These are phyloP conservation scores for Microchirus variegatus DNA, from an alignment of 2,797 vertebrate species.

Conservation along the genomic window DNA sequence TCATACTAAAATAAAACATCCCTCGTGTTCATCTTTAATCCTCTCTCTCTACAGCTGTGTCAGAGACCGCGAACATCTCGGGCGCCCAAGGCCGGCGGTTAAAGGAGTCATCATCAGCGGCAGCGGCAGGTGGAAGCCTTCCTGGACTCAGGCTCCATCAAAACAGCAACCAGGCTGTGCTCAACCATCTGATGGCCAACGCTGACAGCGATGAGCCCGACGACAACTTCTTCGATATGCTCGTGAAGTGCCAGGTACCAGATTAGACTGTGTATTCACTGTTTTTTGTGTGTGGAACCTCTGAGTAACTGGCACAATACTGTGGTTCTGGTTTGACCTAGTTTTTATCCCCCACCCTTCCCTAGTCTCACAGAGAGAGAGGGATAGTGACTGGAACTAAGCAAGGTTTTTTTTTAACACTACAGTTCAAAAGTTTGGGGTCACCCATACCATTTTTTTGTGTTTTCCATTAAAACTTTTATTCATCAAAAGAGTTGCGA, in stretches of 20 bases:
- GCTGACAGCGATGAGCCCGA: slow-evolving; percentile 83
- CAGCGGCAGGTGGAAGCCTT: slow-evolving; percentile 75
- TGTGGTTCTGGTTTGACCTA: too few species aligned
- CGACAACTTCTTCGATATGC: slow-evolving; percentile 94
- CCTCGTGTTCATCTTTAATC: not conserved
- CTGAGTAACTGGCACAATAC: too few species aligned
- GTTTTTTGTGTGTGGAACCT: not conserved
- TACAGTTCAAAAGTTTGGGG: too few species aligned
- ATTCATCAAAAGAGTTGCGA: too few species aligned
- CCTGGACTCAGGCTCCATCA: slow-evolving; percentile 87
- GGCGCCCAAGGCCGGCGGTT: slow-evolving; percentile 85
- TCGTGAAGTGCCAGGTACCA: slow-evolving; percentile 93
- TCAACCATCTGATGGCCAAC: slow-evolving; percentile 85
- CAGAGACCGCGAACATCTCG: slow-evolving; percentile 81
- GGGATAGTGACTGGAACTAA: too few species aligned
- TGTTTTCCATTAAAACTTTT: too few species aligned
- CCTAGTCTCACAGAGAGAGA: too few species aligned
- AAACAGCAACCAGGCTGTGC: slow-evolving; percentile 74
- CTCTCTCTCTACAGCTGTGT: slow-evolving; percentile 74
- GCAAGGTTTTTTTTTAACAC: too few species aligned
- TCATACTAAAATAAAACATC: not conserved
- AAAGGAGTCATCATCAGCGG: slow-evolving; percentile 85
- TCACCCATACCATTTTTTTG: too few species aligned
- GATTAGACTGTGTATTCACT: not conserved
- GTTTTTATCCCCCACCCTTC: too few species aligned